Evolutionary conservation across 2,113 vertebrate genomes (phyloP).

Genomic region (Bungarus multicinctus): DNA sequence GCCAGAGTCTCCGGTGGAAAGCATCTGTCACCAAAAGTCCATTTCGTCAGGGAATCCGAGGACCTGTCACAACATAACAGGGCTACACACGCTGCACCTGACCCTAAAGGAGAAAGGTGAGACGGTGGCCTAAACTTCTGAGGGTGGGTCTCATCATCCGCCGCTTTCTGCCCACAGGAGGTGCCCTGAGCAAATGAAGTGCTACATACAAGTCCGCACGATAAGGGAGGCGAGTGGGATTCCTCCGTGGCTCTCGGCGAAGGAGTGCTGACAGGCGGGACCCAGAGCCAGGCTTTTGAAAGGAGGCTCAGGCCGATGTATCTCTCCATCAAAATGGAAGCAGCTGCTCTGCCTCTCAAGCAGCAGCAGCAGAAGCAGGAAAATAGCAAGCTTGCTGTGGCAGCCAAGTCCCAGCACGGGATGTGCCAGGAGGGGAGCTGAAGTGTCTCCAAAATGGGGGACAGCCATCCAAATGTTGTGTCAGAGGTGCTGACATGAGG

Average conservation of each 20-base stretch:
- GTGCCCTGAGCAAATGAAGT: conserved; percentile 64
- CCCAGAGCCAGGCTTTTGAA: conserved; percentile 49
- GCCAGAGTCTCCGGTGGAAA: conserved; percentile 54
- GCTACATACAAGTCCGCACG: conserved; percentile 54
- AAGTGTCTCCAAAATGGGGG: conserved; percentile 21
- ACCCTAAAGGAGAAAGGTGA: conserved; percentile 62
- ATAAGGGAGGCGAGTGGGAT: conserved; percentile 61
- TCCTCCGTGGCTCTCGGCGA: conserved; percentile 47
- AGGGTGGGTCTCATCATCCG: conserved; percentile 59
- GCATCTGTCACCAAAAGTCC: conserved; percentile 56
- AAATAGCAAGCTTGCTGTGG: conserved; percentile 46
- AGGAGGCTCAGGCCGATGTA: conserved; percentile 33
- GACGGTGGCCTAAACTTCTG: conserved; percentile 49
- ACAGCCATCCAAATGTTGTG: conserved; percentile 17
- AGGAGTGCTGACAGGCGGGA: conserved; percentile 64
- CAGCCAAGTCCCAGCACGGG: conserved; percentile 47
- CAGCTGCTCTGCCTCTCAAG: conserved; percentile 52
- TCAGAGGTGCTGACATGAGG: background rate
- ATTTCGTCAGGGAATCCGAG: conserved; percentile 60
- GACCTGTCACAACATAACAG: conserved; percentile 63
- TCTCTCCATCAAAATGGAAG: conserved; percentile 44
- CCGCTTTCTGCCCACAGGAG: background rate
- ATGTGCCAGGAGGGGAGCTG: conserved; percentile 13
- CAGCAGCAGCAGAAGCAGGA: conserved; percentile 28
- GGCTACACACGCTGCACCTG: conserved; percentile 59